A percentile compares a stretch with the other conserved stretches of the same genome.
These are phyloP conservation scores for Sclerodermus sp. DNA, from an alignment of 2,888 invertebrate species.

Conservation along the genomic window DNA sequence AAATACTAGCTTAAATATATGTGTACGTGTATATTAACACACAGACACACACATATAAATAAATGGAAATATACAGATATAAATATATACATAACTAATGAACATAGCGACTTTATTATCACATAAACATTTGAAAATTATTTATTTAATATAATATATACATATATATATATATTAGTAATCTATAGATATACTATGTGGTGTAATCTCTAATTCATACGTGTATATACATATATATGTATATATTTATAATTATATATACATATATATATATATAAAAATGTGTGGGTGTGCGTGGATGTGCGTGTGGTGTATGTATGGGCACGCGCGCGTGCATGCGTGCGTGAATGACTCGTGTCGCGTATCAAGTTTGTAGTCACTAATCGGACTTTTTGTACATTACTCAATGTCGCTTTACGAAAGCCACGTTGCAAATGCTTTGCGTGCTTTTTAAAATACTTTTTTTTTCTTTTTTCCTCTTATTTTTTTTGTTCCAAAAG, in stretches of 20 bases:
- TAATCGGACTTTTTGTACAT: conserved; percentile 34
- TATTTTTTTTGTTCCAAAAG: conserved; percentile 11
- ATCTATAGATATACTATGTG: conserved; percentile 23
- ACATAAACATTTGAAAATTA: conserved; percentile 56
- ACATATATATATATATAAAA: conserved; percentile 22
- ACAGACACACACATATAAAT: conserved; percentile 30
- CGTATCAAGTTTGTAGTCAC: background rate
- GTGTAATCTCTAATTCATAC: conserved; percentile 17
- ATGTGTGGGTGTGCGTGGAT: too few species aligned
- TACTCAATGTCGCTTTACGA: conserved; percentile 19
- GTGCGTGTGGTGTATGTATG: too few species aligned
- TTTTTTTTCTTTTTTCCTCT: conserved; percentile 12
- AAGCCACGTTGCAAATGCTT: background rate
- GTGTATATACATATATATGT: conserved; percentile 33
- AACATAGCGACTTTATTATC: conserved; percentile 52
- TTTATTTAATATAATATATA: conserved; percentile 53
- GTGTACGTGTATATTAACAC: conserved; percentile 33
- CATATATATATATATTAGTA: conserved; percentile 22
- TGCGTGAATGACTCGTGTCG: conserved; percentile 8
- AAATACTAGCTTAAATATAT: conserved; percentile 29
- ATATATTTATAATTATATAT: conserved; percentile 22
- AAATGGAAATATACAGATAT: conserved; percentile 27
- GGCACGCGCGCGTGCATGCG: conserved; percentile 1
- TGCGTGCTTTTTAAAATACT: background rate
- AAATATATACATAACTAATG: conserved; percentile 42